These are phyloP conservation scores for Sinosuthora webbiana DNA, from an alignment of 2,113 vertebrate genomes.

Conservation along the genomic window DNA sequence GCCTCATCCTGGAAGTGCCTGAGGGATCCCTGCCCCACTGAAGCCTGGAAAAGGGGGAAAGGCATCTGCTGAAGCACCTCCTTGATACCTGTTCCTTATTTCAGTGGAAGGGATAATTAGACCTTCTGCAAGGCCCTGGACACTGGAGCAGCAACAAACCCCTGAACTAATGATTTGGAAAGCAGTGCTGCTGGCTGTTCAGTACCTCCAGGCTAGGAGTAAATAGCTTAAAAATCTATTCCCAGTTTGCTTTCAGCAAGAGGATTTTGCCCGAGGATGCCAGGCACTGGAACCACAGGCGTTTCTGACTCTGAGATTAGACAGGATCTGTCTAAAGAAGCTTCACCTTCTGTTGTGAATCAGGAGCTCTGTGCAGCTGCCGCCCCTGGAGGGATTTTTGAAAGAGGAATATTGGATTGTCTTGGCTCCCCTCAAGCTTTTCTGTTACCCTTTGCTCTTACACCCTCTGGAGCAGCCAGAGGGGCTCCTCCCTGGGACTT, in stretches of 20 bases:
- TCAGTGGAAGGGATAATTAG: background rate
- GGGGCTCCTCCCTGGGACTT: background rate
- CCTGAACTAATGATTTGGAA: background rate
- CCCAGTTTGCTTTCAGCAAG: background rate
- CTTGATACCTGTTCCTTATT: background rate
- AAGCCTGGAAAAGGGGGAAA: background rate
- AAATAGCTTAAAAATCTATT: background rate
- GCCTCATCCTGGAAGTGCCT: background rate
- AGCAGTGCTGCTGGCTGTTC: background rate
- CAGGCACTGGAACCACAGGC: background rate
- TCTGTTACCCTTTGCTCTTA: background rate
- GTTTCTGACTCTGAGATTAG: background rate
- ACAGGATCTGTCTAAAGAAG: background rate
- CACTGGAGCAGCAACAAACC: background rate
- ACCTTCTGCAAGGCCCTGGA: background rate
- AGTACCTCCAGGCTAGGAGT: background rate
- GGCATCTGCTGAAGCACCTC: background rate
- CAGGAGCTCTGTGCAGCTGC: background rate
- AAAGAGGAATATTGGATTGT: background rate
- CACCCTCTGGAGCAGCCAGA: background rate
- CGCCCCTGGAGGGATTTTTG: background rate
- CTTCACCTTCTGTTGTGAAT: background rate
- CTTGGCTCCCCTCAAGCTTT: background rate
- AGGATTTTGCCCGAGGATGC: background rate
- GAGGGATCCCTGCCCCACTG: background rate